Percentiles rank a stretch among this genome's conserved stretches.
phyloP scores from a whole-genome alignment of 2,797 vertebrate genomes.

The Netta rufina region DNA sequence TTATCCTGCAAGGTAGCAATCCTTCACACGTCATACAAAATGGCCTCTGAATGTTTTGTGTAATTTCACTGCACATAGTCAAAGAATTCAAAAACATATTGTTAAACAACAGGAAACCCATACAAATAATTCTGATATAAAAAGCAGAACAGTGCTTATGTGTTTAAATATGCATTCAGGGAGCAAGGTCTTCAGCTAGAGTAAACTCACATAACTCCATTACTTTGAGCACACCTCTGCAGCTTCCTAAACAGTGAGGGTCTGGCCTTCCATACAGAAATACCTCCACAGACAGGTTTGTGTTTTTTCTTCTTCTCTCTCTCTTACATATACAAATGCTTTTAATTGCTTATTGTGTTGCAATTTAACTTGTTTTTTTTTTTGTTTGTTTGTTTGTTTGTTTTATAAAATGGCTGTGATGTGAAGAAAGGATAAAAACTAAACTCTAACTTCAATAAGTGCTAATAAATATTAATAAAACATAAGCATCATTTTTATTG shows the following conservation, averaged over 20 bases:
- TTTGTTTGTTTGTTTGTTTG: neutral
- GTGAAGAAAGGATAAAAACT: slow-evolving; percentile 21
- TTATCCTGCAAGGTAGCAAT: neutral
- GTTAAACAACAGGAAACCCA: neutral
- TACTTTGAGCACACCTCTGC: neutral
- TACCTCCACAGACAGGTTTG: neutral
- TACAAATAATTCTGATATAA: neutral
- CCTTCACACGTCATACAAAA: neutral
- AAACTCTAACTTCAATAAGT: neutral
- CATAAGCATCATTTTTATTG: slow-evolving; percentile 16
- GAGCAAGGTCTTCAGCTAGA: neutral
- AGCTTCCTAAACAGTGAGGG: neutral
- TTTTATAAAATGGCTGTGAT: slow-evolving; percentile 5
- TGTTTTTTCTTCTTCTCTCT: neutral
- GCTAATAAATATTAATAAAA: slow-evolving; percentile 60
- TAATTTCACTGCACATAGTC: neutral
- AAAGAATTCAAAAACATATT: neutral
- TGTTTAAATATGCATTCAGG: neutral
- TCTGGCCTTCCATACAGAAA: neutral
- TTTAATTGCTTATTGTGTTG: slow-evolving; percentile 26
- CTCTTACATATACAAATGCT: neutral
- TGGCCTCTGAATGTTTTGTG: neutral
- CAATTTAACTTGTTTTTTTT: neutral
- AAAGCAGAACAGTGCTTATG: neutral
- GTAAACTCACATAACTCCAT: neutral